Base-by-base conservation (phyloP, 2,113 vertebrate genomes). In the Callorhinus ursinus region DNA sequence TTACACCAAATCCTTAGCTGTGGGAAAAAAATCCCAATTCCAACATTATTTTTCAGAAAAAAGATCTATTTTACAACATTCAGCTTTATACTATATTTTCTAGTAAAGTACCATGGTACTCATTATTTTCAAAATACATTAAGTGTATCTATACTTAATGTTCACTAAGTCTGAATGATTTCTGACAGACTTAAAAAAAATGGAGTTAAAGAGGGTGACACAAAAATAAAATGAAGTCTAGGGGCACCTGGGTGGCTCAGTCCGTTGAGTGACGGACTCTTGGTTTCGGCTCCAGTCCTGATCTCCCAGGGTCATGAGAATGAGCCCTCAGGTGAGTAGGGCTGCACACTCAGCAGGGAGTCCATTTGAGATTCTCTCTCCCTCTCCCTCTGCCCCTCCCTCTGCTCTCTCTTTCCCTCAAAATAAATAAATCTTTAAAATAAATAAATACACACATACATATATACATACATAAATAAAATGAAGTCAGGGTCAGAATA, bases 11-110 rank as follows among this genome's bases (percentile, higher is more conserved):
- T 76, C 42, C 61, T 92, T 65, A 67, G 11, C 82, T 21, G 12
- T 33, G 26, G 26, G 92, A 88, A 95, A 71, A 71, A 72, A 96
- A 84, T 91, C 9, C 33, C 51, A 91, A 81, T 76, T 69, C 69
- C 63, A 63, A 80, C 3, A 87, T 74, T 93, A 93, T 77, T 92
- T 91, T 57, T 86, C 67, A 95, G n/a, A 24, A 71, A 71, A 94
- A 81, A 63, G 10, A 80, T 39, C 9, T 86, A 24, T 72, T 80
- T 82, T 36, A n/a, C 33, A 39, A 77, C 28, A 71, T 67, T 77
- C 5, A 59, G 83, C 72, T 88, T 95, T 92, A 65, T 4, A 94
- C 74, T 33, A 65, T 57, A 57, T 69, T 84, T 95, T 86, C 63
- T 33, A 85, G 53, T 36, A 93, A 93, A 95, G 57, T 33, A 61